A percentile compares a stretch with the other conserved stretches of the same genome.
phyloP scores from a whole-genome alignment of 2,797 vertebrate species.

The Acanthornis magna region DNA sequence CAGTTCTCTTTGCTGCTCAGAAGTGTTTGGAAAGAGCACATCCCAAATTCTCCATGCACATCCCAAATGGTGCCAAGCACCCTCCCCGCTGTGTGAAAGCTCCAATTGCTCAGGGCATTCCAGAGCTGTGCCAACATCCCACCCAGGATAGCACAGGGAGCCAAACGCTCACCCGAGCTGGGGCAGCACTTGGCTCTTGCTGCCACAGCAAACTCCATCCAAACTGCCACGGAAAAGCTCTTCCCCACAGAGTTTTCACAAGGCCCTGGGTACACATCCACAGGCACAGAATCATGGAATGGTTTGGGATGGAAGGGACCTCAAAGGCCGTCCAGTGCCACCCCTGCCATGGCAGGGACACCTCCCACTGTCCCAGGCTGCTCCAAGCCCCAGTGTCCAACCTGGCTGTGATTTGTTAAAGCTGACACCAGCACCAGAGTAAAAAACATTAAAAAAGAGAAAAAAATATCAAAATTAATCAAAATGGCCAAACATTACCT shows the following conservation, averaged over 20 bases:
- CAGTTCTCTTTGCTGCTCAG: background rate
- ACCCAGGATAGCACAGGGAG: accelerated
- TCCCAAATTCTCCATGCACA: background rate
- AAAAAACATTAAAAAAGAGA: accelerated
- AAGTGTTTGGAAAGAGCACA: background rate
- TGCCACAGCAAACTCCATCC: background rate
- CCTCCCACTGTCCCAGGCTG: background rate
- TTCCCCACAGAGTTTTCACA: background rate
- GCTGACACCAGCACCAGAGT: background rate
- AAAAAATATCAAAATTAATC: background rate
- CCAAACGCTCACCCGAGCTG: accelerated
- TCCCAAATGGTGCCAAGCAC: background rate
- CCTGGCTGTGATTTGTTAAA: background rate
- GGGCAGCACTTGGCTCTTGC: background rate
- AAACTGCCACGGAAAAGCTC: background rate
- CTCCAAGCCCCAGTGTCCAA: background rate
- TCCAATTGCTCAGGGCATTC: background rate
- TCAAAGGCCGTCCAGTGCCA: background rate
- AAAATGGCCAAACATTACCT: background rate
- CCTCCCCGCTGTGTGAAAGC: background rate
- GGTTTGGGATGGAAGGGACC: background rate
- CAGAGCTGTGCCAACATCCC: background rate
- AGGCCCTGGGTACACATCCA: background rate
- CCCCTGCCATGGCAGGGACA: background rate
- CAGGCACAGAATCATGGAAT: background rate